Evolutionary conservation across 2,113 vertebrate species (phyloP), one percentile per base, ranked within the genome.

Genomic region (Entelurus aequoreus): DNA sequence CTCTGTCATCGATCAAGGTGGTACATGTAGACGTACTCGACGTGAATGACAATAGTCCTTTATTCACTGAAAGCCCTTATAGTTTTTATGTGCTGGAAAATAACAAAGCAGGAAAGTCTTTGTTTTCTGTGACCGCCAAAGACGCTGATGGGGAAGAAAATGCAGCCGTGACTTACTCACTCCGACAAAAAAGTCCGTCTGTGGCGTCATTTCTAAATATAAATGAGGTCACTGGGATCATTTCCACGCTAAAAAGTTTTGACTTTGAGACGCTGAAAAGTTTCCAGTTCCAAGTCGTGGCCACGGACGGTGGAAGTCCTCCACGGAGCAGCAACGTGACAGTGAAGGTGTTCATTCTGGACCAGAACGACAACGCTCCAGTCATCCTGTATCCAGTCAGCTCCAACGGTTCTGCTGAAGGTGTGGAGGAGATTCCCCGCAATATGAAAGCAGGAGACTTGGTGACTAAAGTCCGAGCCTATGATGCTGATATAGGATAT

Each of bases 41-140:
- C 74, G 75, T 91, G 4, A 92, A 92, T 68, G 91, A 92, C 19
- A 91, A 92, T 13, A 78, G 63, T 4, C 90, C 91, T 1, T 4
- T 64, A 8, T 92, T 91, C 51, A 64, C 65, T n/a, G 71, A 87
- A 66, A 87, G 50, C 6, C 85, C 87, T 0, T 89, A 90, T 12
- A 77, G 38, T 0, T 85, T 91, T 64, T 90, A 91, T 67, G 62
- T 92, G 3, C 3, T 16, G 44, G 91, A 92, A 82, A 92, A 92
- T 49, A 91, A 92, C 54, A 75, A 74, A 37, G 80, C 88, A 2
- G 90, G 89, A 1, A 44, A 54, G 51, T 72, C 83, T 0, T 49
- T 91, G 15, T 87, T 90, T 52, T 82, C 88, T 6, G 77, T 92
- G 4, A 84, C 56, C 6, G 90, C 91, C 0, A 36, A 11, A 16